A percentile compares a stretch with the other conserved stretches of the same genome.
Evolutionary conservation across 1,140 invertebrate species (phyloP).

Genomic region (Temnothorax curvispinosus): DNA sequence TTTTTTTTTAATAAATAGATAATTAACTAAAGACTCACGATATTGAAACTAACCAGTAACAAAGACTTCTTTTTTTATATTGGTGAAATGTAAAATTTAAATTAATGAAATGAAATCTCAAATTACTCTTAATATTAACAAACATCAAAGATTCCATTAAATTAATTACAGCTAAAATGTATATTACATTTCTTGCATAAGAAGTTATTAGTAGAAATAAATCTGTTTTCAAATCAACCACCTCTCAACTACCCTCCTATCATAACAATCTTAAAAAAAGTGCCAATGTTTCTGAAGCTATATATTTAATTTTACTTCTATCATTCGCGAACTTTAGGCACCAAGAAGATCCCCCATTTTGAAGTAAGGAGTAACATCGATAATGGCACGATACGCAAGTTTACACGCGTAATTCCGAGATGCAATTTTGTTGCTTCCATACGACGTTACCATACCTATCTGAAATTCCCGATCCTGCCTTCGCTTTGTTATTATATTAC

Average conservation of each 20-base stretch:
- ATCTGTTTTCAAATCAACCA: not conserved
- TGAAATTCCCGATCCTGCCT: conserved; percentile 28
- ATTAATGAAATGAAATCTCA: not conserved
- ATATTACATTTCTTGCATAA: not conserved
- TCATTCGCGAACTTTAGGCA: conserved; percentile 13
- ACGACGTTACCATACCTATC: not conserved
- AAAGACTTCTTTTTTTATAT: not conserved
- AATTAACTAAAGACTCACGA: not conserved
- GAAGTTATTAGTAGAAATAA: not conserved
- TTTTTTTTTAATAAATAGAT: not conserved
- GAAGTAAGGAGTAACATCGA: conserved; percentile 31
- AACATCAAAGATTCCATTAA: not conserved
- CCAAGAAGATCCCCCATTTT: conserved; percentile 28
- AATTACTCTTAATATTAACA: not conserved
- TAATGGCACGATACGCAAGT: conserved; percentile 32
- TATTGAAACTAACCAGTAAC: not conserved
- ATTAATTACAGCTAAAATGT: not conserved
- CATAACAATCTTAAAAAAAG: not conserved
- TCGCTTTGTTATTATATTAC: not conserved
- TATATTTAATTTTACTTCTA: not conserved
- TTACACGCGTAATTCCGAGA: not conserved
- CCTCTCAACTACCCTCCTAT: not conserved
- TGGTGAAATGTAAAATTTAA: too few relatives aligned
- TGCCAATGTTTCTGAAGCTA: not conserved
- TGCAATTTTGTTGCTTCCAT: not conserved